These are phyloP conservation scores for Celastrina argiolus DNA, from an alignment of 2,888 invertebrate genomes.

Conservation along the genomic window DNA sequence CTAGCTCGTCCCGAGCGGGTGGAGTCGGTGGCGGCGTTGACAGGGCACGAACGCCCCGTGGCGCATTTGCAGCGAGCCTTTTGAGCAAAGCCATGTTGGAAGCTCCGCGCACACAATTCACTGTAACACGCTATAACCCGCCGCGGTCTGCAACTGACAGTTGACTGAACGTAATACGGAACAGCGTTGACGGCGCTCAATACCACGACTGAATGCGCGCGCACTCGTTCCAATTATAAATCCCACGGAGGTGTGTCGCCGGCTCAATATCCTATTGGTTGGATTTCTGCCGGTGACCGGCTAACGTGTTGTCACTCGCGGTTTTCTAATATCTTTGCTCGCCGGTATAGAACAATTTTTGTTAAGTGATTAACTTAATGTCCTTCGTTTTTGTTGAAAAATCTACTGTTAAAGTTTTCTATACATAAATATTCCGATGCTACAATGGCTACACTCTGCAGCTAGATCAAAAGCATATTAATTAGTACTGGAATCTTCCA, in stretches of 20 bases:
- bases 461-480: too few species aligned
- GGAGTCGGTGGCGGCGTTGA: conserved; percentile 46
- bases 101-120: conserved; percentile 33
- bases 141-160: conserved; percentile 57
- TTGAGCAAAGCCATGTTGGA: conserved; percentile 63
- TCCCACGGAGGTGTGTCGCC: conserved; percentile 69
- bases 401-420: too few species aligned
- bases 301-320: conserved; percentile 38
- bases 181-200: conserved; percentile 48
- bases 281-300: conserved; percentile 37
- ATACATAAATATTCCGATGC: too few species aligned
- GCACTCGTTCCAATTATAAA: conserved; percentile 71
- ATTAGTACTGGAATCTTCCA: too few species aligned
- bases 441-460: too few species aligned
- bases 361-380: too few species aligned
- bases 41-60: conserved; percentile 54
- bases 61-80: conserved; percentile 59
- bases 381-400: too few species aligned
- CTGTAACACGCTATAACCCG: conserved; percentile 55
- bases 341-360: conserved; percentile 24
- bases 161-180: conserved; percentile 35
- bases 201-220: conserved; percentile 63
- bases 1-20: conserved; percentile 81
- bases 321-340: conserved; percentile 33
- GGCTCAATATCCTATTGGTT: conserved; percentile 50